A percentile compares a stretch with the other conserved stretches of the same genome.
phyloP scores from a whole-genome alignment of 2,888 invertebrate species.

The Drosophila birchii region DNA sequence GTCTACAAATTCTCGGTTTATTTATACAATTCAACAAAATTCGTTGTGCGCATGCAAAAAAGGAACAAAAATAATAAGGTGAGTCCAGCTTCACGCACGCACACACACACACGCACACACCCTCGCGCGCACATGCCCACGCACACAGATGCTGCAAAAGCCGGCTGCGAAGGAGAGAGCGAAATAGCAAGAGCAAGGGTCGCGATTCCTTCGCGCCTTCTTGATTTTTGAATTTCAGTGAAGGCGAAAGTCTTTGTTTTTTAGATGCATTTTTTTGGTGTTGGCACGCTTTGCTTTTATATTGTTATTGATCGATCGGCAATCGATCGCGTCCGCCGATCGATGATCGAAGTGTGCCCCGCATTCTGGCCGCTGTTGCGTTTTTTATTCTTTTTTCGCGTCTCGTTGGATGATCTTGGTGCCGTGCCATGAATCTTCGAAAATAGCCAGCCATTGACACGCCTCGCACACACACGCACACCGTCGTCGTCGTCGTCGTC shows the following conservation, averaged over 20 bases:
- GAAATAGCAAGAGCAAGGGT: neutral
- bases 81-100: slow-evolving; percentile 16
- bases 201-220: slow-evolving; percentile 6
- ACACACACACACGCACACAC: neutral
- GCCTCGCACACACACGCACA: slow-evolving; percentile 29
- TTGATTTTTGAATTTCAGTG: slow-evolving; percentile 15
- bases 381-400: slow-evolving; percentile 9
- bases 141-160: slow-evolving; percentile 19
- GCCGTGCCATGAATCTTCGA: slow-evolving; percentile 79
- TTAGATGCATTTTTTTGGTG: neutral
- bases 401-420: slow-evolving; percentile 74
- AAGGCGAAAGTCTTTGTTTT: slow-evolving; percentile 34
- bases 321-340: slow-evolving; percentile 22
- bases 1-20: slow-evolving; percentile 50
- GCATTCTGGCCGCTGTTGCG: slow-evolving; percentile 25
- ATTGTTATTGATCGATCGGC: slow-evolving; percentile 43
- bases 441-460: slow-evolving; percentile 82
- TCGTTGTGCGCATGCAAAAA: slow-evolving; percentile 56
- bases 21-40: slow-evolving; percentile 52
- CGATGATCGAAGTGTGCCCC: slow-evolving; percentile 45
- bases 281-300: slow-evolving; percentile 26
- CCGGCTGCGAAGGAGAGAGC: slow-evolving; percentile 24
- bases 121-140: neutral
- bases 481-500: slow-evolving; percentile 33
- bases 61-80: slow-evolving; percentile 32